Evolutionary conservation across 2,888 invertebrate genomes (phyloP), one percentile per base, ranked within the genome.

Genomic region (Drosophila nigricruria): DNA sequence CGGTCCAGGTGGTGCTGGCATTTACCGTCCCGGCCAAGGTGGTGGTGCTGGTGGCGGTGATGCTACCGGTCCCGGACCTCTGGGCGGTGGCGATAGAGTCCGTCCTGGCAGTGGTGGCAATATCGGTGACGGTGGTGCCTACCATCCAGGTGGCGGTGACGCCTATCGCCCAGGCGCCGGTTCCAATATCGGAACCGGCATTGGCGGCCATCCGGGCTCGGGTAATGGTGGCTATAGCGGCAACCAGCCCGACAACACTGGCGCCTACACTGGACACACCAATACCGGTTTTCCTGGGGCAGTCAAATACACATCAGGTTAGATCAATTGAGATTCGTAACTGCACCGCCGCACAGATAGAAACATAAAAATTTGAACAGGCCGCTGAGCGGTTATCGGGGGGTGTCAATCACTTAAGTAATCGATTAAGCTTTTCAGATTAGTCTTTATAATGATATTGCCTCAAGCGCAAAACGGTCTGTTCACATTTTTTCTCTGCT

Each of bases 281-380:
- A 62, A 73, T 79, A 79, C 90, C 87, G 92, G 92, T 91, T 91
- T 91, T 92, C 90, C 92, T 92, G 91, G 88, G 90, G 89, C 76
- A 82, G 58, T 72, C 81, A 88, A 82, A 81, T 89, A 90, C 84
- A 81, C 79, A 76, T 65, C 89, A 92, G 92, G 92, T 92, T 92
- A 92, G 92, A 81, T 77, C 80, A 76, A 63, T 65, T 73, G 70
- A 66, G 80, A 81, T 73, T 70, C 62, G 63, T 57, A 58, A 65
- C 43, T 62, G 54, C 54, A 52, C 40, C 67, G 50, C 50, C 53
- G 58, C 52, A 61, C 63, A 71, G 78, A 80, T 65, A 61, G 42
- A 42, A 70, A 86, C 81, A 81, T 20, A 20, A 72, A 84, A 84
- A 79, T 81, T 86, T 81, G 90, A 88, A 75, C 77, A 79, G 82